Conservation (phyloP, 2,797 vertebrate species). For the Pogoniulus pusillus region DNA sequence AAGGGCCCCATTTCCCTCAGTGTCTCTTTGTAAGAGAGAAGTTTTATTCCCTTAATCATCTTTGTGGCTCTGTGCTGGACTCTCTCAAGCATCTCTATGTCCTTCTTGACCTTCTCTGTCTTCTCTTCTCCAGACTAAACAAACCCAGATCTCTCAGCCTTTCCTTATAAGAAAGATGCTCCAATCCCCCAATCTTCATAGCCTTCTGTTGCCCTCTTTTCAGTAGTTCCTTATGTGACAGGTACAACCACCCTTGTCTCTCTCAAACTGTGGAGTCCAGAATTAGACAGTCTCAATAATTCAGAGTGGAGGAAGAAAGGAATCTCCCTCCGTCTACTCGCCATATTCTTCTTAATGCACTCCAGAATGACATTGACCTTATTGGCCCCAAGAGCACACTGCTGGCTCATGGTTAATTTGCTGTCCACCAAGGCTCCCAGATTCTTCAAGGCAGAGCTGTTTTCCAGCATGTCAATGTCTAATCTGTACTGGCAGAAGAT, state of each 20-base stretch:
- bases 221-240: neutral
- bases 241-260: neutral
- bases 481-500: too few species aligned
- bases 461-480: too few species aligned
- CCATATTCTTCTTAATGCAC: neutral
- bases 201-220: neutral
- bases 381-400: neutral
- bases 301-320: neutral
- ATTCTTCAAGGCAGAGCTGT: too few species aligned
- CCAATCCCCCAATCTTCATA: neutral
- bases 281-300: neutral
- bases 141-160: neutral
- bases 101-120: too few species aligned
- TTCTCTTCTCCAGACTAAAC: neutral
- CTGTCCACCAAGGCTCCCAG: neutral
- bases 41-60: too few species aligned
- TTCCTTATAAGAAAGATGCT: neutral
- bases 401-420: neutral
- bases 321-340: neutral
- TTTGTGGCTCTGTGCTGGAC: too few species aligned
- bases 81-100: too few species aligned
- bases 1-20: too few species aligned
- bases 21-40: too few species aligned
- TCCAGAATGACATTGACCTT: neutral
- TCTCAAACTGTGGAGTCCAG: neutral